Base-by-base conservation (phyloP, 2,113 vertebrate species). In the Otocyon megalotis region DNA sequence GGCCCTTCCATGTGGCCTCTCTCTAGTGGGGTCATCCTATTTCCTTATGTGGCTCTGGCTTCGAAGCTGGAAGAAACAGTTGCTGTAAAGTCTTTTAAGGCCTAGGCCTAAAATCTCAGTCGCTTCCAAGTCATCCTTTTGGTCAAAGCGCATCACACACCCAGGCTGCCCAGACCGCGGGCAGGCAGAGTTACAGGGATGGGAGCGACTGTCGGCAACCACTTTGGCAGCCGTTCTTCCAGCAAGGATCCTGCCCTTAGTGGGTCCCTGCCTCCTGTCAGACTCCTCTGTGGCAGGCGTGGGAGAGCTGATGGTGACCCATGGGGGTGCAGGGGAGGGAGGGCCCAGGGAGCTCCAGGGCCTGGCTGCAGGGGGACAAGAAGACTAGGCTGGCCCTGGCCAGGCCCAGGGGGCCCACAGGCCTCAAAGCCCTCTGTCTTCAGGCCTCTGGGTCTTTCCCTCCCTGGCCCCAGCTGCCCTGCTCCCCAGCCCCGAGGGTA, bases 261-360 rank as follows among this genome's bases (percentile, higher is more conserved):
- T 0, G 0, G 10, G 9, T 13, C 2, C 1, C 5, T 53, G 16
- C 35, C 30, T 4, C n/a, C 93, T 43, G n/a, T 19, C 56, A 58
- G 74, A 24, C 26, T 37, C 58, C 37, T 30, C 26, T 28, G 14
- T 5, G 65, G 24, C n/a, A 4, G 56, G 9, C 32, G 5, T 20
- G 3, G 22, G 3, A 48, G 43, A 43, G 48, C 2, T 2, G 5
- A 13, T 12, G 60, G 43, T 14, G 35, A 24, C 17, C 9, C 43
- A 0, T 12, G 20, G 16, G 30, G 3, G 11, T 1, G 35, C 0
- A 0, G 15, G 43, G 19, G 35, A 28, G n/a, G 72, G 62, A 37
- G 58, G 58, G 14, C 48, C 74, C 60, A 15, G 90, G 54, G 37
- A 28, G 26, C 69, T 37, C 17, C 0, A 28, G 65, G 69, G 35